A percentile compares a stretch with the other conserved stretches of the same genome.
Evolutionary conservation across 2,113 vertebrate genomes (phyloP).

Genomic region (Helogale parvula): DNA sequence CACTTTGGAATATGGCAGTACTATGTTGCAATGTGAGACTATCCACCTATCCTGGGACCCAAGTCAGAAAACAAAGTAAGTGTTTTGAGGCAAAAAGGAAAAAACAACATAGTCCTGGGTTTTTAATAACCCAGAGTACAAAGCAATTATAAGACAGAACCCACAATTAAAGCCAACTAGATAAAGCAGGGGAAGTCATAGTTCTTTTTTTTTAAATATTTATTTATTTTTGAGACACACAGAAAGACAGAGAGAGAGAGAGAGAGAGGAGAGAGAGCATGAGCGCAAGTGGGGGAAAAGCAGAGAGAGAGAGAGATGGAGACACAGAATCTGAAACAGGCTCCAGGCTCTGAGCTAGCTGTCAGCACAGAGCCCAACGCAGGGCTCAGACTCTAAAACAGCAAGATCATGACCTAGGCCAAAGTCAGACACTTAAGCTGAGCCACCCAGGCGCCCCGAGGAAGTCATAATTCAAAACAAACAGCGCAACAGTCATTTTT

Average conservation of each 20-base stretch:
- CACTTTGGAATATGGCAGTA: not conserved
- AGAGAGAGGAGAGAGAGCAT: no score
- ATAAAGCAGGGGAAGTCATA: not conserved
- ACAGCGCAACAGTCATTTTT: not conserved
- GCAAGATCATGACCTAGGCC: no score
- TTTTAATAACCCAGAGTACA: slow-evolving; percentile 7
- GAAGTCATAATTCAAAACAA: not conserved
- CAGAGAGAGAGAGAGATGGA: no score
- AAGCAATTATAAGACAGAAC: not conserved
- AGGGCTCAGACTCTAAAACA: no score
- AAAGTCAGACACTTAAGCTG: no score
- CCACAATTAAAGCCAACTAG: not conserved
- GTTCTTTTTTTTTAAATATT: not conserved
- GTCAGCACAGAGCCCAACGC: no score
- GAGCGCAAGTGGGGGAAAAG: no score
- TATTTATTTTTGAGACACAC: no score
- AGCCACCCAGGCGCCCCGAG: no score
- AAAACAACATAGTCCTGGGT: not conserved
- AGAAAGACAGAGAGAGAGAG: no score
- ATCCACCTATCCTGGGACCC: not conserved
- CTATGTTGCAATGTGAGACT: not conserved
- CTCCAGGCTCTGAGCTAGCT: no score
- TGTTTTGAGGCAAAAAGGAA: not conserved
- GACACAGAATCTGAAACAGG: no score
- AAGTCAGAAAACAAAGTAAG: not conserved